A percentile compares a stretch with the other conserved stretches of the same genome.
Evolutionary conservation across 2,888 invertebrate genomes (phyloP).

Genomic region (Agrochola lychnidis): DNA sequence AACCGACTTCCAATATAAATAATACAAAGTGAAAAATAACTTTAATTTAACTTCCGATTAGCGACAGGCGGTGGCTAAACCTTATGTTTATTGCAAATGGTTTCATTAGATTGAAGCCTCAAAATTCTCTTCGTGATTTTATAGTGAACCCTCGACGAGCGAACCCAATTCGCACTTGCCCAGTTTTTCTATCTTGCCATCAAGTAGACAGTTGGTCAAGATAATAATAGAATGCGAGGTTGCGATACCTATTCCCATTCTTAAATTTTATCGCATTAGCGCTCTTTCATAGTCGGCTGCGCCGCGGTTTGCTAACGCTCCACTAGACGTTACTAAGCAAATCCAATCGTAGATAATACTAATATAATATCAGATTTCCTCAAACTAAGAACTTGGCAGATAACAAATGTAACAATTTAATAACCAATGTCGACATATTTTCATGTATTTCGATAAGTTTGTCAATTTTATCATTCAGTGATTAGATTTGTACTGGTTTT

Average conservation of each 20-base stretch:
- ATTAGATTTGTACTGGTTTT: constrained; percentile 31
- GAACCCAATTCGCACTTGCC: background rate
- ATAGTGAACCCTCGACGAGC: background rate
- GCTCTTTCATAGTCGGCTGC: background rate
- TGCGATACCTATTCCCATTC: constrained; percentile 7
- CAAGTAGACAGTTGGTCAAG: constrained; percentile 7
- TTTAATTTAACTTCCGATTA: too few relatives aligned
- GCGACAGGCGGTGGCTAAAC: background rate
- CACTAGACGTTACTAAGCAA: constrained; percentile 37
- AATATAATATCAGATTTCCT: constrained; percentile 24
- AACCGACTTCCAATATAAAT: too few relatives aligned
- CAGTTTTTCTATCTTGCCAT: constrained; percentile 12
- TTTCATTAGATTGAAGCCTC: too few relatives aligned
- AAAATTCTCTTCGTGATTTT: background rate
- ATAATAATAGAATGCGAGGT: constrained; percentile 30
- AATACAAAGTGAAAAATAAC: too few relatives aligned
- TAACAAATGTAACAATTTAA: constrained; percentile 33
- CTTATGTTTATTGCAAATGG: background rate
- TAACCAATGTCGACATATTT: background rate
- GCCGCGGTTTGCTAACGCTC: constrained; percentile 33
- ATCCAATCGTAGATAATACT: constrained; percentile 40
- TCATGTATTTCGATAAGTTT: constrained; percentile 22
- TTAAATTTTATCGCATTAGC: constrained; percentile 15
- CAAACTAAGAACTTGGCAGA: constrained; percentile 30
- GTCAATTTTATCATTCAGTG: constrained; percentile 28